Evolutionary conservation across 2,797 vertebrate genomes (phyloP).

Genomic region (Myotis myotis): DNA sequence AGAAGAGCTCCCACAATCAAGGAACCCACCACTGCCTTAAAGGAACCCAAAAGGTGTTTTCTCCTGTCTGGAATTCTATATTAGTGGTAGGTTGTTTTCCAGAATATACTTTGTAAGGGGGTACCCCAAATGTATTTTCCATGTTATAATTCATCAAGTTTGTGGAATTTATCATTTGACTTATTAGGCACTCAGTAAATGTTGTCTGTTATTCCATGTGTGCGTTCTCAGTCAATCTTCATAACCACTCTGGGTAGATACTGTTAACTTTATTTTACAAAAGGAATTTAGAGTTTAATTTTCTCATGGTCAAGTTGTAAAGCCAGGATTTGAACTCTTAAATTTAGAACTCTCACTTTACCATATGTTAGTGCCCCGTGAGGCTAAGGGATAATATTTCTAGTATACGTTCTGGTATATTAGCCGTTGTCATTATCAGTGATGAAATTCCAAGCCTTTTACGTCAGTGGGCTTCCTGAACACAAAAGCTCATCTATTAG

Average conservation of each 20-base stretch:
- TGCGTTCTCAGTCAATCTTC: not conserved
- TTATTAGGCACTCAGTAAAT: not conserved
- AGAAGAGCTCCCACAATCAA: not conserved
- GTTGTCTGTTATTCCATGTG: not conserved
- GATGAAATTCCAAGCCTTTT: not conserved
- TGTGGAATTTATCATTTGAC: not conserved
- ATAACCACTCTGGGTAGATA: not conserved
- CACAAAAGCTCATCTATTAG: not conserved
- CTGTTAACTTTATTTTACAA: conserved; percentile 15
- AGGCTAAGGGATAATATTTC: not conserved
- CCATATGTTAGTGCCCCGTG: not conserved
- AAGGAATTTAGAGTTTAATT: not conserved
- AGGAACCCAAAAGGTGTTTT: not conserved
- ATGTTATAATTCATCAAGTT: not conserved
- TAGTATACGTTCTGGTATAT: not conserved
- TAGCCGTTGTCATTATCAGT: not conserved
- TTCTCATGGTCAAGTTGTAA: conserved; percentile 10
- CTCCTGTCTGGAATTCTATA: not conserved
- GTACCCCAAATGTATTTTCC: not conserved
- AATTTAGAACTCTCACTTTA: not conserved
- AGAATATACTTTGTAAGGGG: not conserved
- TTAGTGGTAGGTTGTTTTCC: not conserved
- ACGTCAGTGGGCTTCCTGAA: not conserved
- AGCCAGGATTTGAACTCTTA: not conserved
- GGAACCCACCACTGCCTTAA: not conserved